Percentiles rank a stretch among this genome's conserved stretches.
phyloP scores from a whole-genome alignment of 1,140 invertebrate species.

The Lethocerus indicus region DNA sequence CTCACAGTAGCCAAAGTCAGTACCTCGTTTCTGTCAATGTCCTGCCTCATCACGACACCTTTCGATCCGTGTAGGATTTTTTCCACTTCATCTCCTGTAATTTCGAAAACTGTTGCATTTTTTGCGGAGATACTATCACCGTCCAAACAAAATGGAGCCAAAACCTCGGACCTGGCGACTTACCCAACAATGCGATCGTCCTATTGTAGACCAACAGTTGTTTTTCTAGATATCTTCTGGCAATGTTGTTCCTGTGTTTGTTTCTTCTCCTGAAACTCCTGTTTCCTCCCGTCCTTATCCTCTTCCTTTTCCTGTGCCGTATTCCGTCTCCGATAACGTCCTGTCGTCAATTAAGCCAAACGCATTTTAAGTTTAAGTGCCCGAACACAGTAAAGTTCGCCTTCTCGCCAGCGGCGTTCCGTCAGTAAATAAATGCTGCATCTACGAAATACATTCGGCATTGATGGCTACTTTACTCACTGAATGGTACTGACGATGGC shows the following conservation, averaged over 20 bases:
- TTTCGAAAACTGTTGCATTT: too few species aligned
- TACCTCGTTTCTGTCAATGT: constrained; percentile 16
- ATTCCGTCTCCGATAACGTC: constrained; percentile 2
- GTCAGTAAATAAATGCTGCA: too few species aligned
- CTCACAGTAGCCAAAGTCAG: too few species aligned
- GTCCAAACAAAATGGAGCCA: too few species aligned
- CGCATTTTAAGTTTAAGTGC: too few species aligned
- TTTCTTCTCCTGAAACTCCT: background rate
- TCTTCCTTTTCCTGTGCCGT: constrained; percentile 6
- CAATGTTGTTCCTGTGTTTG: background rate
- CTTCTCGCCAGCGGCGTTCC: too few species aligned
- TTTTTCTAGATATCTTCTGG: constrained; percentile 15
- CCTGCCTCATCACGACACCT: constrained; percentile 15
- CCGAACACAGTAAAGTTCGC: too few species aligned
- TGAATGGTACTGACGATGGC: too few species aligned
- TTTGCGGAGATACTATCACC: too few species aligned
- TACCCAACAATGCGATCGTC: constrained; percentile 14
- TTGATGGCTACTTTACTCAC: too few species aligned
- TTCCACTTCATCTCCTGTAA: too few species aligned
- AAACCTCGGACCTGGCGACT: background rate
- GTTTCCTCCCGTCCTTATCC: background rate
- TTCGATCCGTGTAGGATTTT: constrained; percentile 14
- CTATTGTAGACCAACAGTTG: constrained; percentile 14
- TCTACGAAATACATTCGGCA: too few species aligned
- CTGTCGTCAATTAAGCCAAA: background rate